Evolutionary conservation across 2,797 vertebrate genomes (phyloP).

Genomic region (Acrossocheilus fasciatus): DNA sequence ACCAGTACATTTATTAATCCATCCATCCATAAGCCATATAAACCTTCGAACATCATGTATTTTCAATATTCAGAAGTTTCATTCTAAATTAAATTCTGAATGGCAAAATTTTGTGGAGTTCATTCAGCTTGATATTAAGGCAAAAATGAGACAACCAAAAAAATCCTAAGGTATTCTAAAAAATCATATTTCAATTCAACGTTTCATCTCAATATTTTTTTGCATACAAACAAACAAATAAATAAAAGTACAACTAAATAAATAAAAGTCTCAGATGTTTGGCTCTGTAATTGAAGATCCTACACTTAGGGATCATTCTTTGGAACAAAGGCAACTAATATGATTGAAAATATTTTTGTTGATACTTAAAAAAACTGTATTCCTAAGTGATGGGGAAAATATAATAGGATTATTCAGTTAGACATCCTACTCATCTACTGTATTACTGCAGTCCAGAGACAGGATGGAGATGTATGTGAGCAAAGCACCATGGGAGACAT

Average conservation of each 20-base stretch:
- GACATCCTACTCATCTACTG: conserved; percentile 25
- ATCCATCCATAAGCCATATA: too few relatives aligned
- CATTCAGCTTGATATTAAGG: background rate
- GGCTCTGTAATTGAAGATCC: background rate
- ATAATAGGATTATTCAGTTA: conserved; percentile 36
- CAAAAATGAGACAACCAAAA: background rate
- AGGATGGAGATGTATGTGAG: conserved; percentile 49
- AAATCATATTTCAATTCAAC: background rate
- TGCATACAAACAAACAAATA: background rate
- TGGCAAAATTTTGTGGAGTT: background rate
- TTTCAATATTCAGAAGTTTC: too few relatives aligned
- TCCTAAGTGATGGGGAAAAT: conserved; percentile 19
- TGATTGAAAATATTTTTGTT: background rate
- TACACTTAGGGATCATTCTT: background rate
- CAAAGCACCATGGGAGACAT: conserved; percentile 40
- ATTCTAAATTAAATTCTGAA: background rate
- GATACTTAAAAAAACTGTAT: conserved; percentile 25
- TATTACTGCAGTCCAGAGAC: conserved; percentile 41
- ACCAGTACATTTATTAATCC: too few relatives aligned
- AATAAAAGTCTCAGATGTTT: background rate
- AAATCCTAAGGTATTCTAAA: background rate
- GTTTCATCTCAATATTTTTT: too few relatives aligned
- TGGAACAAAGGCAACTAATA: conserved; percentile 17
- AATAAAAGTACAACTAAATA: background rate
- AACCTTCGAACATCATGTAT: too few relatives aligned